Evolutionary conservation across 92 coral and sea anemone genomes (phyloP).

Genomic region (Pocillopora meandrina): DNA sequence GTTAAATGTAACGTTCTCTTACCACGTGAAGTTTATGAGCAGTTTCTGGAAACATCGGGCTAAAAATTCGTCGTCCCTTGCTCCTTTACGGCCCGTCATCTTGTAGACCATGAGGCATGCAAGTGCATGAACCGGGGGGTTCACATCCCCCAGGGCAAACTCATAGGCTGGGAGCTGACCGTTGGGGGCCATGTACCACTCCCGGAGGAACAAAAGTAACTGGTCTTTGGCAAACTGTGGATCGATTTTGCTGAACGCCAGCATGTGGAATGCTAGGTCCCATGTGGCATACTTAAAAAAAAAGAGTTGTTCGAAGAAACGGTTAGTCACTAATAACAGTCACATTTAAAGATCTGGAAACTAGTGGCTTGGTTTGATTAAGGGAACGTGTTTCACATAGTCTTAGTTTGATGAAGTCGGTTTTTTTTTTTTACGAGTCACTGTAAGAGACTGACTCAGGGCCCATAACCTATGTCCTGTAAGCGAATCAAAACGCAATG

Average conservation of each 20-base stretch:
- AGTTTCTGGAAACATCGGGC: conserved; percentile 96
- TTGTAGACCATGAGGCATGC: conserved; percentile 91
- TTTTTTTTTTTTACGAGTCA: too few species aligned
- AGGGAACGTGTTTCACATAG: too few species aligned
- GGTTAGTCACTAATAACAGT: not conserved
- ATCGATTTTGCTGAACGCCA: conserved; percentile 89
- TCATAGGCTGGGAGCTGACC: conserved; percentile 99
- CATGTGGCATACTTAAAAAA: conserved; percentile 88
- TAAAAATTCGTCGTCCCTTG: conserved; percentile 83
- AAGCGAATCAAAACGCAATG: too few species aligned
- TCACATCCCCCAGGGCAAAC: conserved; percentile 96
- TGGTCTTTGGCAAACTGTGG: conserved; percentile 96
- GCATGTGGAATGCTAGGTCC: conserved; percentile 99
- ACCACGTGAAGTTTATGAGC: conserved; percentile 95
- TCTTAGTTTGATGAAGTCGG: too few species aligned
- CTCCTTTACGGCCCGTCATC: conserved; percentile 87
- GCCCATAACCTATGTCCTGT: too few species aligned
- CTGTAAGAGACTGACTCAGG: too few species aligned
- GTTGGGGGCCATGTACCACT: conserved; percentile 98
- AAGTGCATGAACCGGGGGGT: conserved; percentile 97
- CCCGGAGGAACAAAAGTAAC: conserved; percentile 82
- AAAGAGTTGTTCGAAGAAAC: not conserved
- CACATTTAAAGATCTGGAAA: not conserved
- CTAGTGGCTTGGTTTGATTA: not conserved
- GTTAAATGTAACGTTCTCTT: not conserved